phyloP scores from a whole-genome alignment of 2,797 vertebrate species.

The Ambastaia sidthimunki region DNA sequence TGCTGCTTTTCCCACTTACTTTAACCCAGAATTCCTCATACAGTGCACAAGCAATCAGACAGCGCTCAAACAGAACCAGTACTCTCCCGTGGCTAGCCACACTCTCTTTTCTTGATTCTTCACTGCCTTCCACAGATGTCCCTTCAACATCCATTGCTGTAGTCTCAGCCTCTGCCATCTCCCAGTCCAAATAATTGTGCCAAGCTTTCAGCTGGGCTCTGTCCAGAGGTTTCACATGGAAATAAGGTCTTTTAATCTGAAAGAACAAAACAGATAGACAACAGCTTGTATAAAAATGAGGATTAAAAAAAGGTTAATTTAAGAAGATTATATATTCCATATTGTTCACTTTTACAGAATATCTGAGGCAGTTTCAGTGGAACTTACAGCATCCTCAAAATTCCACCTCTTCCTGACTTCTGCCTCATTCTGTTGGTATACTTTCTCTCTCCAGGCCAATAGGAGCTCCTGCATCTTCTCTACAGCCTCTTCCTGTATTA shows the following conservation, averaged over 20 bases:
- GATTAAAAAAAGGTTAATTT: not conserved
- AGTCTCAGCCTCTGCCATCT: slow-evolving; percentile 71
- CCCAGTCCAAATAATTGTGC: slow-evolving; percentile 86
- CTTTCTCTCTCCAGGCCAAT: slow-evolving; percentile 75
- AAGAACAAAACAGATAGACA: too few species aligned
- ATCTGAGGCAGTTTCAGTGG: not conserved
- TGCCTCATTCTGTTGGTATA: slow-evolving; percentile 79
- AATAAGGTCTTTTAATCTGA: slow-evolving; percentile 88
- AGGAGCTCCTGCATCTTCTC: slow-evolving; percentile 81
- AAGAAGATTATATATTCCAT: not conserved
- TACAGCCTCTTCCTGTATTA: slow-evolving; percentile 75
- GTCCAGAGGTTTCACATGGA: slow-evolving; percentile 84
- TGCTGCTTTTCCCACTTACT: slow-evolving; percentile 65
- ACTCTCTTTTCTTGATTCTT: slow-evolving; percentile 49
- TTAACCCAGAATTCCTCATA: slow-evolving; percentile 89
- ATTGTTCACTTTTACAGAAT: not conserved
- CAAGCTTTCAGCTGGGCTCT: slow-evolving; percentile 82
- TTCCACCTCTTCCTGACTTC: slow-evolving; percentile 85
- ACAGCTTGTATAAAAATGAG: too few species aligned
- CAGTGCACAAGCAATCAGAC: slow-evolving; percentile 85
- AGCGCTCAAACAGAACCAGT: slow-evolving; percentile 85
- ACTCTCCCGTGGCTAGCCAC: slow-evolving; percentile 73
- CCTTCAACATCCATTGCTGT: slow-evolving; percentile 61
- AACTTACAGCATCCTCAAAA: slow-evolving; percentile 82
- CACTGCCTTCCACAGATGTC: slow-evolving; percentile 66